Evolutionary conservation across 2,113 vertebrate species (phyloP).

Genomic region (Emydura subglobosa): DNA sequence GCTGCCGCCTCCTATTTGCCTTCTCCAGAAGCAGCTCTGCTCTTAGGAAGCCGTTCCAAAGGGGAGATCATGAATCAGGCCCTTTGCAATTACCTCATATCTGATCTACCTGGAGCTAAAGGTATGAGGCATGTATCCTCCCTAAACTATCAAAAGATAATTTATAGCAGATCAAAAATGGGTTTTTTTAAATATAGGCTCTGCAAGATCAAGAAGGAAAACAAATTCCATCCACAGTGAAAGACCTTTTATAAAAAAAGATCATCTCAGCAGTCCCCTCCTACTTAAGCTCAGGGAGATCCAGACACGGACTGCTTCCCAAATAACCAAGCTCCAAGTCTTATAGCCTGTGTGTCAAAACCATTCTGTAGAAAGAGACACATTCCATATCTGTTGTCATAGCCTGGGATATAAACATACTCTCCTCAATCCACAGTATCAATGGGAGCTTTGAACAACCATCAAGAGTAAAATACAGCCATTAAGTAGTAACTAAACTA

Average conservation of each 20-base stretch:
- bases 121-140: not conserved
- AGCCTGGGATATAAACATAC: not conserved
- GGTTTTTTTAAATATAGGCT: not conserved
- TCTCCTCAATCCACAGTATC: not conserved
- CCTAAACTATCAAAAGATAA: not conserved
- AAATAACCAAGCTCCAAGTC: not conserved
- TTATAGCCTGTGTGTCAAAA: not conserved
- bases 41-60: not conserved
- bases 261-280: not conserved
- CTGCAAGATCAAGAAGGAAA: not conserved
- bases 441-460: not conserved
- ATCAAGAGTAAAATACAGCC: not conserved
- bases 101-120: not conserved
- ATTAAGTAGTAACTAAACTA: not conserved
- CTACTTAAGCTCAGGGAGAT: not conserved
- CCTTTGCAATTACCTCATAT: not conserved
- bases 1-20: not conserved
- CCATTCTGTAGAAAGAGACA: not conserved
- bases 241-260: not conserved
- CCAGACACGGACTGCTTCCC: not conserved
- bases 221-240: not conserved
- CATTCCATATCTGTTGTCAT: not conserved
- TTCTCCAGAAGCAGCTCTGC: not conserved
- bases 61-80: not conserved
- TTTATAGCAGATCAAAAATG: not conserved